Conservation (phyloP, 2,797 vertebrate genomes). For the Haliaeetus albicilla region DNA sequence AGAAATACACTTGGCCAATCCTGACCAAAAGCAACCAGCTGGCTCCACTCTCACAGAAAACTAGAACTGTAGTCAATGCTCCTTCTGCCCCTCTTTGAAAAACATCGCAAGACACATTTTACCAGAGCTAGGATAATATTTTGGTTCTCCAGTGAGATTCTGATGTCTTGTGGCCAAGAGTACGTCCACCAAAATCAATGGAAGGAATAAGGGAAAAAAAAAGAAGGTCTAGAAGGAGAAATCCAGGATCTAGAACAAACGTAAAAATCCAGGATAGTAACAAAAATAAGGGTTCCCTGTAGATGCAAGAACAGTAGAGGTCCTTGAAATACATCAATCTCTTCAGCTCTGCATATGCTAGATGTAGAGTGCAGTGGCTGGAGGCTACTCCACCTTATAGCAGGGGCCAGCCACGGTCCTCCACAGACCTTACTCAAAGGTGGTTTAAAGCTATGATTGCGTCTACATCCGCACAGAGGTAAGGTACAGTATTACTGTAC, state of each 20-base stretch:
- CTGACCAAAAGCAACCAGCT: neutral
- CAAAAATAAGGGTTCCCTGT: neutral
- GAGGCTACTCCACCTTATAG: neutral
- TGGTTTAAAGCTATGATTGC: neutral
- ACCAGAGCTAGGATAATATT: neutral
- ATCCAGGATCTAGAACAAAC: neutral
- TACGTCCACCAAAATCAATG: neutral
- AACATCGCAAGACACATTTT: neutral
- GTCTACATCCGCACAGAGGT: neutral
- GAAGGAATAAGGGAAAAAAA: neutral
- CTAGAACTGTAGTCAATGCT: neutral
- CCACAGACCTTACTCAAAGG: neutral
- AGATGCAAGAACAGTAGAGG: neutral
- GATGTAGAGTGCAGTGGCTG: neutral
- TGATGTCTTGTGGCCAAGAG: neutral
- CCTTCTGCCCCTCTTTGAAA: neutral
- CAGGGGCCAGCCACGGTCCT: neutral
- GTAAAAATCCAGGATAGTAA: neutral
- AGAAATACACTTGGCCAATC: neutral
- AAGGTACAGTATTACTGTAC: neutral
- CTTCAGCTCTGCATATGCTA: neutral
- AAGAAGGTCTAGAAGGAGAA: neutral
- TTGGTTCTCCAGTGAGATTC: neutral
- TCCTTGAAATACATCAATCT: neutral
- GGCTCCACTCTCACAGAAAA: neutral